phyloP scores from a whole-genome alignment of 2,797 vertebrate genomes.

The Myioborus melanocephalus region DNA sequence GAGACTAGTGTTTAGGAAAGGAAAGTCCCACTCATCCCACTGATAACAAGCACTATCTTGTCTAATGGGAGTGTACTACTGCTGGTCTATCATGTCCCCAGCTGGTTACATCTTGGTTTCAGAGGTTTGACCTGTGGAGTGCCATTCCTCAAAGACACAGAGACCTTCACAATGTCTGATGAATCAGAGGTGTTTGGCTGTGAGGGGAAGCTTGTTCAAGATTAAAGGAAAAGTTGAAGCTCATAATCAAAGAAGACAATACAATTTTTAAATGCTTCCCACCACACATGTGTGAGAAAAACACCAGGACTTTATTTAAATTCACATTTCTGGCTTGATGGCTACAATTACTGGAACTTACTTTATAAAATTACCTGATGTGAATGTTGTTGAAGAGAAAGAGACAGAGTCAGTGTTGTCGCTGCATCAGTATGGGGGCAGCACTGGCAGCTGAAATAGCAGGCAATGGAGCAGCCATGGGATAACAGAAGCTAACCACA shows the following conservation, averaged over 20 bases:
- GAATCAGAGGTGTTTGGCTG: neutral
- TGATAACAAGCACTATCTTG: neutral
- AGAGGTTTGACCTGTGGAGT: neutral
- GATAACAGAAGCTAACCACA: neutral
- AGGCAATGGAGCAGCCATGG: neutral
- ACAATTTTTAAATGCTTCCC: neutral
- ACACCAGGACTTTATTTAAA: neutral
- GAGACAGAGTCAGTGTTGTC: neutral
- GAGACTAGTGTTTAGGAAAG: neutral
- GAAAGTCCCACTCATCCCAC: neutral
- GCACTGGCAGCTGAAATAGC: neutral
- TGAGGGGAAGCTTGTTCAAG: neutral
- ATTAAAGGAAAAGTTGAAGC: neutral
- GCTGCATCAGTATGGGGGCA: neutral
- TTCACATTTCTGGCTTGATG: neutral
- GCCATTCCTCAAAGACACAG: neutral
- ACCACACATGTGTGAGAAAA: neutral
- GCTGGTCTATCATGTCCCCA: neutral
- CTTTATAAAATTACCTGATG: neutral
- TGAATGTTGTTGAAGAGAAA: neutral
- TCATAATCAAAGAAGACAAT: neutral
- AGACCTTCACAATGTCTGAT: fast-evolving
- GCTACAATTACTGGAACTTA: neutral
- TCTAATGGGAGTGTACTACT: neutral
- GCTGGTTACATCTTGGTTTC: neutral